Conservation (phyloP, 2,113 vertebrate species). For the Neodon shergylaensis region DNA sequence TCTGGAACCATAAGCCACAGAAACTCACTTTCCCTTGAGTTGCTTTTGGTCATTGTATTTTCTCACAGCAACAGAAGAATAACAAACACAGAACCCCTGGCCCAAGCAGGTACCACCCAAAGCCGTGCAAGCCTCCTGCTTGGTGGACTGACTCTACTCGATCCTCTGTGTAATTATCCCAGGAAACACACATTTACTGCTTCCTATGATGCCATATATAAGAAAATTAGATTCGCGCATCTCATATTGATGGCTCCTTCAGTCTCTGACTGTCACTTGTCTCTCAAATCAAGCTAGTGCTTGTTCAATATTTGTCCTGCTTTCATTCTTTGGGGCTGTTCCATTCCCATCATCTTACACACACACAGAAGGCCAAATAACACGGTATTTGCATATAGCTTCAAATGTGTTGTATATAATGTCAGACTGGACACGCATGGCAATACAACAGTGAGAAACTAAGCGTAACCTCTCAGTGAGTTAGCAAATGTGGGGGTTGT, state of each 20-base stretch:
- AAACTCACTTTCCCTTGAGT: background rate
- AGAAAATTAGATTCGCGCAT: background rate
- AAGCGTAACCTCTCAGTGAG: background rate
- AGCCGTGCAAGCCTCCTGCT: background rate
- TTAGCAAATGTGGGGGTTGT: background rate
- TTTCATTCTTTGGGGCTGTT: background rate
- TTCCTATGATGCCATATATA: background rate
- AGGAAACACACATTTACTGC: background rate
- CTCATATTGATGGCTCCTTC: background rate
- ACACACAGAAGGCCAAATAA: background rate
- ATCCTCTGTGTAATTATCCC: background rate
- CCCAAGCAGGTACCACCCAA: background rate
- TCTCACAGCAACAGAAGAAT: no score
- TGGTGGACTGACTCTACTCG: background rate
- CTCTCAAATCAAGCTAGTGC: background rate
- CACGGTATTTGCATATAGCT: no score
- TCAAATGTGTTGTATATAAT: background rate
- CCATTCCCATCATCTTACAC: background rate
- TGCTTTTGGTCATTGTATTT: background rate
- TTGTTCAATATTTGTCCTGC: background rate
- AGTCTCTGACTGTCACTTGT: background rate
- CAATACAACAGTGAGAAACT: background rate
- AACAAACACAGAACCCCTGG: background rate
- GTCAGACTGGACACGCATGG: background rate
- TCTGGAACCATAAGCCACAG: background rate